Conservation (phyloP, 2,888 invertebrate genomes). For the Cenopis cana region DNA sequence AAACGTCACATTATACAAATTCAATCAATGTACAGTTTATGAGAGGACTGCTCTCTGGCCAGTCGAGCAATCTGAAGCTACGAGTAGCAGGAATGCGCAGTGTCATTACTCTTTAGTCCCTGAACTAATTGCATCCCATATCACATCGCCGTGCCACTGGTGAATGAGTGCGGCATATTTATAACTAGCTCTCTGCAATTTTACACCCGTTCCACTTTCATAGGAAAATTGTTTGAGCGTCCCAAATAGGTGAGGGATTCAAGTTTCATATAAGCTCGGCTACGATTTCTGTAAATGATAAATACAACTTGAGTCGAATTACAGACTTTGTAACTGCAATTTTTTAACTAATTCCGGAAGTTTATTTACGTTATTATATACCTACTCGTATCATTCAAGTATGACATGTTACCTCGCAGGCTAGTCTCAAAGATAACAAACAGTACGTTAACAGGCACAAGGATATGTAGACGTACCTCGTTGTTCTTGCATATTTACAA, state of each 20-base stretch:
- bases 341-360: too few species aligned
- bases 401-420: too few species aligned
- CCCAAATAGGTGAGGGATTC: neutral
- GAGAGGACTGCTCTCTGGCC: neutral
- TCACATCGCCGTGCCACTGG: slow-evolving; percentile 12
- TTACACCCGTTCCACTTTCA: slow-evolving; percentile 1
- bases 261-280: neutral
- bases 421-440: neutral
- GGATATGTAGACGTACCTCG: neutral
- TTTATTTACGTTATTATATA: too few species aligned
- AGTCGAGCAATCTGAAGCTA: neutral
- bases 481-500: neutral
- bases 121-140: slow-evolving; percentile 57
- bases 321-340: too few species aligned
- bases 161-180: neutral
- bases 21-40: slow-evolving; percentile 5
- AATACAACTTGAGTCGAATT: too few species aligned
- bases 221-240: neutral
- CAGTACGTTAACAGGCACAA: neutral
- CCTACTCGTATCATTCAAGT: too few species aligned
- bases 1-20: neutral
- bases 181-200: neutral
- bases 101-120: slow-evolving; percentile 57
- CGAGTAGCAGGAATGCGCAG: slow-evolving; percentile 24
- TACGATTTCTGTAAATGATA: neutral